Evolutionary conservation across 2,113 vertebrate genomes (phyloP).

Genomic region (Pygoscelis antarcticus): DNA sequence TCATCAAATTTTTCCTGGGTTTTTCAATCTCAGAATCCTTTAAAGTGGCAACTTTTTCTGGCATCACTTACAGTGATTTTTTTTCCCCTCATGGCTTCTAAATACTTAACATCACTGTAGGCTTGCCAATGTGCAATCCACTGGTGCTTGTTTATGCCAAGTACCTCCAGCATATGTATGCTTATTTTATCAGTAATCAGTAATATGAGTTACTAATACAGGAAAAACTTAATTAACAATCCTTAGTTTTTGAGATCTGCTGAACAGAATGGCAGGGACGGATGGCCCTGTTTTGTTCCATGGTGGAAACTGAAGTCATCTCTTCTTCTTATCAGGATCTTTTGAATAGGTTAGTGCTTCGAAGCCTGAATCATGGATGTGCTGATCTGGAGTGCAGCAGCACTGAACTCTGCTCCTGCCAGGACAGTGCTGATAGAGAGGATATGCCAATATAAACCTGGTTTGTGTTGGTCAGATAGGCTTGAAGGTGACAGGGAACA

Average conservation of each 20-base stretch:
- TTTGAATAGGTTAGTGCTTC: neutral
- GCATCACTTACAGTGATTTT: neutral
- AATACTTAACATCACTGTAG: neutral
- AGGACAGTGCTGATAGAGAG: neutral
- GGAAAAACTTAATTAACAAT: neutral
- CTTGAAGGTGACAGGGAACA: neutral
- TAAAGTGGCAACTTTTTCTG: neutral
- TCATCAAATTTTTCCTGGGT: neutral
- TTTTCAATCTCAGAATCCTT: neutral
- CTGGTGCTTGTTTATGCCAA: slow-evolving; percentile 19
- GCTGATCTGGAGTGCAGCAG: neutral
- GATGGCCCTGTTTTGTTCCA: neutral
- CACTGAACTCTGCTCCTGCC: neutral
- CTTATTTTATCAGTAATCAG: neutral
- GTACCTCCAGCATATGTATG: neutral
- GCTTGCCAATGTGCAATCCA: neutral
- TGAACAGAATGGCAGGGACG: neutral
- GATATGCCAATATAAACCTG: neutral
- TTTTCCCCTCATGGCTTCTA: neutral
- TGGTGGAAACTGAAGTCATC: neutral
- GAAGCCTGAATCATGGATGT: neutral
- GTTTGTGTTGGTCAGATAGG: neutral
- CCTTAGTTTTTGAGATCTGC: neutral
- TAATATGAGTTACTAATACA: neutral
- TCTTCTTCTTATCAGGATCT: neutral